Base-by-base conservation (phyloP, 2,888 invertebrate species). In the Lithophane socia region DNA sequence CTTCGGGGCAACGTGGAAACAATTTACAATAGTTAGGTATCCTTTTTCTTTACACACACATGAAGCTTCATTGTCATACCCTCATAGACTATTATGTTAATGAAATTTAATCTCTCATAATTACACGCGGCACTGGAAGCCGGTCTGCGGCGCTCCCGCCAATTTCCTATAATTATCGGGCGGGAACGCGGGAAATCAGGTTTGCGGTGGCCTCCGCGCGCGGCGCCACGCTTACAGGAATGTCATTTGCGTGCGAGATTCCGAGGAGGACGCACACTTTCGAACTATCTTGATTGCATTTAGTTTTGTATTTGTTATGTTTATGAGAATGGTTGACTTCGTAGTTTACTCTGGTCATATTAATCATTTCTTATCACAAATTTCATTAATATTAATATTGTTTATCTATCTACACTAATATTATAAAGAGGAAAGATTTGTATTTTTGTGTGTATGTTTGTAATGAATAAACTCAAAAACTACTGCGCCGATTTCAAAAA, bases 151-250 rank as follows among this genome's bases (percentile, higher is more conserved):
- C 44, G 78, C 67, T 68, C 75, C 77, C 81, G 77, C 79, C 84
- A 86, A 85, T 89, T 85, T 86, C 84, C 89, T 84, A 73, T 83
- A 86, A 89, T 89, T 89, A 88, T 86, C 77, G 84, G 77, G 73
- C 37, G 70, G 83, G 80, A 75, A 73, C 83, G 80, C 80, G 75
- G 85, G 82, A 90, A 90, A 90, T 87, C 85, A 77, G 77, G 86
- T 90, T 90, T 87, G 82, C 78, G 82, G 77, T 72, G 60, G 60
- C 74, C 83, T 84, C 77, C 88, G 77, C 65, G 37, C 37, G 37
- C 37, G 73, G 83, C 85, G 87, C 85, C 85, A 86, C 83, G 13
- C 77, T 85, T 79, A 77, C 78, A 69, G 70, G 82, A 90, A 90
- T 87, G 74, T 86, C 82, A 90, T 90, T 90, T 89, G 70, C 42